These are phyloP conservation scores for Hippocampus abdominalis DNA, from an alignment of 2,113 vertebrate species.

Conservation along the genomic window DNA sequence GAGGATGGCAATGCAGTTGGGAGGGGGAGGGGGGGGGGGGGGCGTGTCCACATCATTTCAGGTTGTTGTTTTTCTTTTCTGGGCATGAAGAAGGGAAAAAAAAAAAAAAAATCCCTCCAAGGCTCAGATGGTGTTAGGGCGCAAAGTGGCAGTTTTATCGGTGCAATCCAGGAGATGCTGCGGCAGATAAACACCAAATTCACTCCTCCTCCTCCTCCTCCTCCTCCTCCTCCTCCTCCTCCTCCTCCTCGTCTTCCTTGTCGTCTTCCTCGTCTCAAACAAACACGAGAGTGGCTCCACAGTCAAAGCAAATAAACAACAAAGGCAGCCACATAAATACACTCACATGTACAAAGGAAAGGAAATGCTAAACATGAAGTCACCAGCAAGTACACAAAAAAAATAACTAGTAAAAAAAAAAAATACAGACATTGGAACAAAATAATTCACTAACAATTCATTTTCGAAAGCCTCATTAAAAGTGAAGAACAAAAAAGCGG, in stretches of 20 bases:
- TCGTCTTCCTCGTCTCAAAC: background rate
- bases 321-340: no score
- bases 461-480: no score
- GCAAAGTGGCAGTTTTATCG: background rate
- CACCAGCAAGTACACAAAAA: no score
- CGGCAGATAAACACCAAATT: background rate
- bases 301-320: background rate
- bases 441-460: no score
- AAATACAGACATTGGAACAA: no score
- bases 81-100: background rate
- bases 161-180: background rate
- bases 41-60: background rate
- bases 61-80: background rate
- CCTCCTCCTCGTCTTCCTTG: no score
- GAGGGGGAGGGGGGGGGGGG: background rate
- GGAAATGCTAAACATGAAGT: no score
- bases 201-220: no score
- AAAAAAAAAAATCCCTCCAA: background rate
- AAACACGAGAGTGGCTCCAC: background rate
- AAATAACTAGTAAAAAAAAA: no score
- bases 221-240: no score
- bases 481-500: no score
- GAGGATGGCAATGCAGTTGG: background rate
- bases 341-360: no score
- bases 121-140: background rate